phyloP scores from a whole-genome alignment of 2,797 vertebrate species.

The Pachyuromys duprasi region DNA sequence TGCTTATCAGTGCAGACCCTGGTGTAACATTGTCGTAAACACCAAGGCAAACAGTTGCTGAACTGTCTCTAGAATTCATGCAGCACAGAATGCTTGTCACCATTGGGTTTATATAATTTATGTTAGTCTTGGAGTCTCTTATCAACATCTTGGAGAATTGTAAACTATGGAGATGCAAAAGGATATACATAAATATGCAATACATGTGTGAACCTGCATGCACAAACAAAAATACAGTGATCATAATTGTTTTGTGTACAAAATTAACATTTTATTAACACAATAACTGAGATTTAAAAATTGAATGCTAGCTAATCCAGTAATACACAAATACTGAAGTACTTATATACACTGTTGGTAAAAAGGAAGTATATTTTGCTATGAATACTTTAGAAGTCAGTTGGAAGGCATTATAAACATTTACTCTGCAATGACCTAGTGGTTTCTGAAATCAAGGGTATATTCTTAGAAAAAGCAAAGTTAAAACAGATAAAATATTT shows the following conservation, averaged over 20 bases:
- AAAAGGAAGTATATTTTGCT: background rate
- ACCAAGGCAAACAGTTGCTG: conserved; percentile 35
- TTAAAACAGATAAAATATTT: conserved; percentile 18
- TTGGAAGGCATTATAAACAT: conserved; percentile 38
- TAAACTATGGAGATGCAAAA: background rate
- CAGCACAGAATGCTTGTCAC: conserved; percentile 18
- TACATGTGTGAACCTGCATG: background rate
- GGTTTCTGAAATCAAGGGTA: background rate
- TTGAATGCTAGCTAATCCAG: background rate
- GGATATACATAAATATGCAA: background rate
- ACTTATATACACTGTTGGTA: background rate
- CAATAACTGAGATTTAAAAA: conserved; percentile 19
- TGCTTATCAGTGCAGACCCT: conserved; percentile 77
- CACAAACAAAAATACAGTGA: background rate
- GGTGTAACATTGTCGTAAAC: conserved; percentile 78
- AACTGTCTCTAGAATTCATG: conserved; percentile 28
- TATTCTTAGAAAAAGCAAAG: background rate
- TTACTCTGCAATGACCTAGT: background rate
- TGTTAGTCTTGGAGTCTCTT: conserved; percentile 13
- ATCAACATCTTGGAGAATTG: background rate
- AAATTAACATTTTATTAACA: background rate
- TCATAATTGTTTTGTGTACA: background rate
- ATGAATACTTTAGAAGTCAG: background rate
- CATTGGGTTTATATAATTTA: conserved; percentile 18
- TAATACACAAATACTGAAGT: background rate